A percentile compares a stretch with the other conserved stretches of the same genome.
Evolutionary conservation across 2,888 invertebrate genomes (phyloP).

Genomic region (Crioceris asparagi): DNA sequence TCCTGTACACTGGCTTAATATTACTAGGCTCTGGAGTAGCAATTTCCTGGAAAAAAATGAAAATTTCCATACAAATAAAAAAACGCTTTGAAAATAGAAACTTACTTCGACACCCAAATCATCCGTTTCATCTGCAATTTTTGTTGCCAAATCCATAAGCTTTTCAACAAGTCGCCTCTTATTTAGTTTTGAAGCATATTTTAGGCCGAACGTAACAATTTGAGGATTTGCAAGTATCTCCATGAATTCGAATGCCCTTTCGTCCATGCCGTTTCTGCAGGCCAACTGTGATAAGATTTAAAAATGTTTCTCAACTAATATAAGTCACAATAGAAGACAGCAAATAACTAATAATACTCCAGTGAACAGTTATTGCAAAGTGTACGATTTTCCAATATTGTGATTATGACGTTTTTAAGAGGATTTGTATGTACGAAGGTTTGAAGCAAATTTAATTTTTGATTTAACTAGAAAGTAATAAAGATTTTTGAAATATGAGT

Average conservation of each 20-base stretch:
- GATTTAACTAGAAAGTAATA: too few relatives aligned
- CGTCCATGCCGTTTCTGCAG: conserved; percentile 73
- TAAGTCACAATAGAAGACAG: too few relatives aligned
- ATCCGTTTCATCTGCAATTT: conserved; percentile 21
- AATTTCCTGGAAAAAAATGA: conserved; percentile 12
- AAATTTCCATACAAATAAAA: too few relatives aligned
- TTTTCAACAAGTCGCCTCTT: conserved; percentile 70
- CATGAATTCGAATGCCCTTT: conserved; percentile 77
- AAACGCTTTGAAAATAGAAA: too few relatives aligned
- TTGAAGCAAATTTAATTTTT: too few relatives aligned
- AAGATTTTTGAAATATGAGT: too few relatives aligned
- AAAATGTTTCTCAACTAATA: too few relatives aligned
- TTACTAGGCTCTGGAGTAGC: conserved; percentile 9
- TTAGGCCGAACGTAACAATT: conserved; percentile 72
- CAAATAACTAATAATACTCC: too few relatives aligned
- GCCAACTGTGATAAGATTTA: conserved; percentile 58
- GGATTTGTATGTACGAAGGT: too few relatives aligned
- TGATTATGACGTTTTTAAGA: too few relatives aligned
- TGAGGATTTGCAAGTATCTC: conserved; percentile 69
- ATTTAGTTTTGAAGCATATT: conserved; percentile 73
- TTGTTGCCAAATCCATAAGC: conserved; percentile 38
- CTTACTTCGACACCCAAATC: conserved; percentile 17
- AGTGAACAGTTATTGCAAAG: too few relatives aligned
- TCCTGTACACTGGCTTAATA: conserved; percentile 14
- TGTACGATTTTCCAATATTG: too few relatives aligned